A percentile compares a stretch with the other conserved stretches of the same genome.
phyloP scores from a whole-genome alignment of 2,113 vertebrate species.

The Callopanchax toddi region DNA sequence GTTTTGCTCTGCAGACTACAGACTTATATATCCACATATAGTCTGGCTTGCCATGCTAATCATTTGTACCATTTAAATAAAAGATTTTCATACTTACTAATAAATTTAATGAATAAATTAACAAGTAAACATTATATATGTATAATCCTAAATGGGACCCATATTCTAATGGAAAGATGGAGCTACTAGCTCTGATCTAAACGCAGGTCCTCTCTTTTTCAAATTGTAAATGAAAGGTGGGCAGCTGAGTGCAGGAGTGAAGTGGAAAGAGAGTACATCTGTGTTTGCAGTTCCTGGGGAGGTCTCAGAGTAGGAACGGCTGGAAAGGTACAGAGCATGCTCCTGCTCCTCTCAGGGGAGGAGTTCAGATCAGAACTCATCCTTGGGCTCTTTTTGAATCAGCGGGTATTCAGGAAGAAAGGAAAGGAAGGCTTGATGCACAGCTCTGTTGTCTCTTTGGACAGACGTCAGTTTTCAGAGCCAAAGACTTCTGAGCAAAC shows the following conservation, averaged over 20 bases:
- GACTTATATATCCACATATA: too few species aligned
- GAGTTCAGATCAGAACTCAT: conserved; percentile 54
- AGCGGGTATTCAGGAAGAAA: conserved; percentile 31
- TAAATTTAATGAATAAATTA: too few species aligned
- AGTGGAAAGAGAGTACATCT: conserved; percentile 67
- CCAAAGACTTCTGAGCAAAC: conserved; percentile 38
- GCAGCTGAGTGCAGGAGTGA: conserved; percentile 29
- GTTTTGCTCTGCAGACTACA: too few species aligned
- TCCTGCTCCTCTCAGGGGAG: conserved; percentile 39
- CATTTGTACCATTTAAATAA: too few species aligned
- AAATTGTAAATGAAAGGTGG: conserved; percentile 28
- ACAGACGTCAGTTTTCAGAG: conserved; percentile 67
- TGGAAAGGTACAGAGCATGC: conserved; percentile 40
- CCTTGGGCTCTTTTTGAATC: conserved; percentile 34
- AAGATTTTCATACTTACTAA: too few species aligned
- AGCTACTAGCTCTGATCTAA: not conserved
- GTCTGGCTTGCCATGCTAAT: too few species aligned
- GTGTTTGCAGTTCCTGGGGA: conserved; percentile 66
- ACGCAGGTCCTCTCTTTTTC: conserved; percentile 20
- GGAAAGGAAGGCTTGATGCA: conserved; percentile 4
- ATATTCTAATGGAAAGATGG: not conserved
- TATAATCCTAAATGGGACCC: too few species aligned
- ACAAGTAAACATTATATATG: too few species aligned
- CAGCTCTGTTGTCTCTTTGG: too few species aligned
- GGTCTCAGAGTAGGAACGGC: conserved; percentile 39